phyloP scores from a whole-genome alignment of 2,888 invertebrate species.

The Anticlea derivata region DNA sequence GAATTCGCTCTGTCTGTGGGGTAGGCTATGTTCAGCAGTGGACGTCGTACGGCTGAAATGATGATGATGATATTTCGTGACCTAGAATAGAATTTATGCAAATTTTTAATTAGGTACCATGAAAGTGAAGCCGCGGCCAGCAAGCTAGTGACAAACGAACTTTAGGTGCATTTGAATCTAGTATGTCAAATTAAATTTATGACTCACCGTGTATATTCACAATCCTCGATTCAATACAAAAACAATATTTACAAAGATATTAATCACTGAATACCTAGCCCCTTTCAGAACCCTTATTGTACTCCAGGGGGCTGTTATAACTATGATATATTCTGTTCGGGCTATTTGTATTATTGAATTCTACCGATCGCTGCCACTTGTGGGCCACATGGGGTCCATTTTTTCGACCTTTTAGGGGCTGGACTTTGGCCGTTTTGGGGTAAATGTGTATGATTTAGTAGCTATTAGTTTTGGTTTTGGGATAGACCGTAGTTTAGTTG shows the following conservation, averaged over 20 bases:
- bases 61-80: no score
- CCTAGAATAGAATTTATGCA: no score
- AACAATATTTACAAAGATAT: constrained; percentile 54
- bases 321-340: constrained; percentile 15
- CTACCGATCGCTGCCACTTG: constrained; percentile 20
- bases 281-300: constrained; percentile 56
- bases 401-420: constrained; percentile 26
- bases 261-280: constrained; percentile 50
- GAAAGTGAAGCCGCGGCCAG: no score
- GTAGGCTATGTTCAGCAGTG: no score
- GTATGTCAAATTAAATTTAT: neutral
- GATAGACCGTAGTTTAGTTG: neutral
- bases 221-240: constrained; percentile 15
- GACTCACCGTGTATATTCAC: constrained; percentile 10
- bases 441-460: constrained; percentile 8
- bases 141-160: no score
- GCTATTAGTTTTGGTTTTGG: neutral
- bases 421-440: constrained; percentile 19
- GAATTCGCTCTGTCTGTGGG: no score
- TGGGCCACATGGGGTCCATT: constrained; percentile 33
- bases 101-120: no score
- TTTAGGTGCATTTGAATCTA: no score
- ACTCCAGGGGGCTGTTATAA: constrained; percentile 54
- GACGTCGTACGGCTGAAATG: no score
- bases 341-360: constrained; percentile 42